A percentile compares a stretch with the other conserved stretches of the same genome.
Conservation (phyloP, 2,113 vertebrate species). For the Fregata magnificens region DNA sequence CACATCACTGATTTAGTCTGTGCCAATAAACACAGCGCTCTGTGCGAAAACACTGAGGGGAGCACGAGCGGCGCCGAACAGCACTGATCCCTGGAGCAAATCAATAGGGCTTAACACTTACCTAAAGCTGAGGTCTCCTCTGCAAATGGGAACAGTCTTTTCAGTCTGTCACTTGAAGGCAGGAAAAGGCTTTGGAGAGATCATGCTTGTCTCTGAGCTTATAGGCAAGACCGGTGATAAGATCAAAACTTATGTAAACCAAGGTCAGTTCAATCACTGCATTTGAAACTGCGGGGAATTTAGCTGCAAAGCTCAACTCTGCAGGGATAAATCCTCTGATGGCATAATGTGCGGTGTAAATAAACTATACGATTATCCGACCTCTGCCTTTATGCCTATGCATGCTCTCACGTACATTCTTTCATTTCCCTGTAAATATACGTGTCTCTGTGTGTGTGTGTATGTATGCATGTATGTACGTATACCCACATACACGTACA, state of each 20-base stretch:
- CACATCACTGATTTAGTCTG: background rate
- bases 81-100: background rate
- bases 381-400: background rate
- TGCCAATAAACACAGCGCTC: conserved; percentile 32
- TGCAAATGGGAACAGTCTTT: background rate
- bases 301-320: background rate
- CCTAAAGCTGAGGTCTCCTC: background rate
- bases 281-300: background rate
- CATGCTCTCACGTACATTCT: background rate
- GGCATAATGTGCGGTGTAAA: background rate
- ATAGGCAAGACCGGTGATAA: background rate
- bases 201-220: background rate
- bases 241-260: background rate
- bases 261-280: background rate
- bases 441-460: too few relatives aligned
- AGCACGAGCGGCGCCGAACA: background rate
- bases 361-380: background rate
- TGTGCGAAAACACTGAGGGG: background rate
- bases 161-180: background rate
- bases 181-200: background rate
- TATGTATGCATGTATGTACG: rapidly evolving
- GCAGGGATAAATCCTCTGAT: background rate
- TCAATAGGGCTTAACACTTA: background rate
- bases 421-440: too few relatives aligned
- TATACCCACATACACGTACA: rapidly evolving